Conservation (phyloP, 1,140 invertebrate genomes). For the Zaprionus vittiger region DNA sequence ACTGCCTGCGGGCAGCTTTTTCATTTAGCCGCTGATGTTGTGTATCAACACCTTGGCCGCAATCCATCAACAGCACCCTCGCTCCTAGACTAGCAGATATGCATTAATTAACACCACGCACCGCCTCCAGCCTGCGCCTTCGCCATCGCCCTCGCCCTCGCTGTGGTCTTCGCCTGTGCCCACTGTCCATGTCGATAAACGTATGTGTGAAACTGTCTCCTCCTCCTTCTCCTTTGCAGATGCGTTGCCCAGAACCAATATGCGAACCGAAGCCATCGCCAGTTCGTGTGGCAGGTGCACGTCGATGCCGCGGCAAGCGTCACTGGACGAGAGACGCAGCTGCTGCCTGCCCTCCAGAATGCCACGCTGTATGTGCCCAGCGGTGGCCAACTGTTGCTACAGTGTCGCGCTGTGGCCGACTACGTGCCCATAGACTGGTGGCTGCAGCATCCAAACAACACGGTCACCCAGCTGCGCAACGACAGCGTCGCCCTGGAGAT, state of each 20-base stretch:
- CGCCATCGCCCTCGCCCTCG: slow-evolving; percentile 49
- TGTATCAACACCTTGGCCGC: slow-evolving; percentile 69
- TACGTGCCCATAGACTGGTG: slow-evolving; percentile 75
- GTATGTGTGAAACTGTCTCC: slow-evolving; percentile 49
- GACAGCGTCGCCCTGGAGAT: slow-evolving; percentile 69
- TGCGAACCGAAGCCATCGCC: slow-evolving; percentile 65
- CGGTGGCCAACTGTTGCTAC: slow-evolving; percentile 59
- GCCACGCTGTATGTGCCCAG: slow-evolving; percentile 66
- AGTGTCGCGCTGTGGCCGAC: slow-evolving; percentile 64
- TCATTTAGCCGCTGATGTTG: slow-evolving; percentile 56
- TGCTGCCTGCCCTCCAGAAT: slow-evolving; percentile 75
- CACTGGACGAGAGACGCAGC: slow-evolving; percentile 34
- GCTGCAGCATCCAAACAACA: slow-evolving; percentile 52
- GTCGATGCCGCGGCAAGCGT: slow-evolving; percentile 46
- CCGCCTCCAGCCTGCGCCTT: slow-evolving; percentile 28
- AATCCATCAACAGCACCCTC: slow-evolving; percentile 40
- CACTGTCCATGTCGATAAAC: slow-evolving; percentile 65
- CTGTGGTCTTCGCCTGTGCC: slow-evolving; percentile 50
- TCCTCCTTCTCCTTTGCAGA: slow-evolving; percentile 61
- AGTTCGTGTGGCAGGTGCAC: slow-evolving; percentile 66
- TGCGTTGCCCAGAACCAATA: slow-evolving; percentile 76
- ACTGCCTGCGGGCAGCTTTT: slow-evolving; percentile 24
- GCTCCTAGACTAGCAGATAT: slow-evolving; percentile 26
- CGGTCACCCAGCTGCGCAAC: slow-evolving; percentile 59
- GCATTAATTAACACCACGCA: slow-evolving; percentile 78